phyloP scores from a whole-genome alignment of 2,113 vertebrate species.

The Coptodon rendalli region DNA sequence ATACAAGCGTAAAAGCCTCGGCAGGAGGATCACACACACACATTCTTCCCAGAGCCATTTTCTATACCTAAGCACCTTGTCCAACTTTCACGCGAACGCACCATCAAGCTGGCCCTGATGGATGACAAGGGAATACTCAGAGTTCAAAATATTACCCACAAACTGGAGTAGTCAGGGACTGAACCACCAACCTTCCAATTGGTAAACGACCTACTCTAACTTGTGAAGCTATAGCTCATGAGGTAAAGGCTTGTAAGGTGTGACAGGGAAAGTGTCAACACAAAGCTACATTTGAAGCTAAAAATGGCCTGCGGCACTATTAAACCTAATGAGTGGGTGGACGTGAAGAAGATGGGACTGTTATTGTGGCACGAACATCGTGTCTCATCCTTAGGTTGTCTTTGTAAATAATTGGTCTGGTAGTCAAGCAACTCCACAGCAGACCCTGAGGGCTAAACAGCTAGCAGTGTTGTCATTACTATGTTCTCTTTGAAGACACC shows the following conservation, averaged over 20 bases:
- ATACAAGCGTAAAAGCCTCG: neutral
- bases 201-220: neutral
- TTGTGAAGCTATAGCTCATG: neutral
- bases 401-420: slow-evolving; percentile 45
- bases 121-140: neutral
- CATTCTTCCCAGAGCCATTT: neutral
- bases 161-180: neutral
- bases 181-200: neutral
- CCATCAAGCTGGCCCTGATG: neutral
- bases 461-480: slow-evolving; percentile 36
- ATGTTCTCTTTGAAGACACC: slow-evolving; percentile 38
- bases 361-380: slow-evolving; percentile 23
- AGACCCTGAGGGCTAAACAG: slow-evolving; percentile 30
- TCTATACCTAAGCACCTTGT: neutral
- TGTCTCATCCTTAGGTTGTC: slow-evolving; percentile 40
- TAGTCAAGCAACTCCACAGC: slow-evolving; percentile 39
- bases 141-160: neutral
- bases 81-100: neutral
- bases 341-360: neutral
- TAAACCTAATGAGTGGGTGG: neutral
- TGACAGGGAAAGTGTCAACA: slow-evolving; percentile 39
- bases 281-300: slow-evolving; percentile 11
- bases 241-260: neutral
- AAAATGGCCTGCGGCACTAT: slow-evolving; percentile 1
- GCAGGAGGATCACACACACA: neutral